Evolutionary conservation across 2,797 vertebrate genomes (phyloP), one percentile per base, ranked within the genome.

Genomic region (Gastrophryne carolinensis): DNA sequence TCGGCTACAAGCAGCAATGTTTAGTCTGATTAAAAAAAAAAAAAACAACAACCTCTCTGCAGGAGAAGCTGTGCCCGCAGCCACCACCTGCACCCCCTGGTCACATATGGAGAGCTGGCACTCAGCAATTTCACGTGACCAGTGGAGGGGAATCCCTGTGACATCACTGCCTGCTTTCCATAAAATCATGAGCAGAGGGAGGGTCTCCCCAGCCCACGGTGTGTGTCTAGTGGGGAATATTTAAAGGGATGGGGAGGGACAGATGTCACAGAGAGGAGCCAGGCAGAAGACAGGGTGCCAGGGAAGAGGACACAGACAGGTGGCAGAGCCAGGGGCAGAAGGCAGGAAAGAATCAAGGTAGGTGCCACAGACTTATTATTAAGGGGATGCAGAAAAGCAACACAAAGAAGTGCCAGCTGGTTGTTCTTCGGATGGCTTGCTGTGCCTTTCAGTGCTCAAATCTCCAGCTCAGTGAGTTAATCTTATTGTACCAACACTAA

Each of bases 151-250:
- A 84, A 87, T 85, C 85, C 86, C 86, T 54, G 78, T 84, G 83
- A 85, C 84, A 74, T 86, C 86, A 86, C 80, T 72, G 30, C 49
- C 74, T 85, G 24, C 84, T 87, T 83, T 84, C 68, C 84, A 85
- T 87, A 62, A 79, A 81, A 76, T 82, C 83, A 65, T 85, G 83
- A 86, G 79, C 69, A 77, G 82, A 65, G 77, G 86, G 86, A 29
- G 83, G 86, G 74, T 63, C 74, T 71, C 74, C 47, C 65, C 66
- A 64, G 66, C 75, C 75, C 66, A 64, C 29, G 52, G 58, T 77
- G 66, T 64, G 74, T 71, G 58, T 71, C 64, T 70, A 53, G 26
- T 63, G 67, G 67, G 66, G 58, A 52, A 63, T 63, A 70, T 77
- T 77, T 77, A 77, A 77, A 64, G 61, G 74, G 23, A 64, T 15